Conservation (phyloP, 2,797 vertebrate genomes). For the Epinephelus malabaricus region DNA sequence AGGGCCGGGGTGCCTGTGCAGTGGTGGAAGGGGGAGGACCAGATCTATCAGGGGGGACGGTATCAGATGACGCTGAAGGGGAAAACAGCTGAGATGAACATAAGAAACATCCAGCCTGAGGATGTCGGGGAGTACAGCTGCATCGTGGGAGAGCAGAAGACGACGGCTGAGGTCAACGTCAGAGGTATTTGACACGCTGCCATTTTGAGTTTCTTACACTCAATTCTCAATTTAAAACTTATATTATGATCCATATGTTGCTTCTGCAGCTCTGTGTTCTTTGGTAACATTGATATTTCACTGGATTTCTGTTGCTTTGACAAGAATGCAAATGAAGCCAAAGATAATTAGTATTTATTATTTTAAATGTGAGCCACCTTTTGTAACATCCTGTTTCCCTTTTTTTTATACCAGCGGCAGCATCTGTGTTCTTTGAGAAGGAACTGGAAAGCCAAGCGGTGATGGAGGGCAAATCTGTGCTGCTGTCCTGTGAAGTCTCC, state of each 20-base stretch:
- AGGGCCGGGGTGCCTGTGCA: constrained; percentile 82
- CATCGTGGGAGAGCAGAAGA: constrained; percentile 84
- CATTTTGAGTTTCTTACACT: neutral
- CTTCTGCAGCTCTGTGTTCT: neutral
- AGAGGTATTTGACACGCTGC: constrained; percentile 78
- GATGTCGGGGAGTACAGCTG: constrained; percentile 89
- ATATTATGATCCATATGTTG: neutral
- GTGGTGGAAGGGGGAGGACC: constrained; percentile 88
- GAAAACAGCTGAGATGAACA: constrained; percentile 85
- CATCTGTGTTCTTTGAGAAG: constrained; percentile 88
- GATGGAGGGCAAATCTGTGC: constrained; percentile 85
- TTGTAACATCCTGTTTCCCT: neutral
- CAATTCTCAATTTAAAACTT: no score
- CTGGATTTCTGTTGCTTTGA: neutral
- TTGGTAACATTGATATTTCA: no score
- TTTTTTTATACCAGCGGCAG: constrained; percentile 78
- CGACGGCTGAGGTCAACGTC: constrained; percentile 87
- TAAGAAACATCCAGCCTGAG: constrained; percentile 87
- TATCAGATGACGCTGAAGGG: constrained; percentile 85
- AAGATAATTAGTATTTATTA: neutral
- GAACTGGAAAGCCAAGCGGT: constrained; percentile 83
- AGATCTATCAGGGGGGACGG: constrained; percentile 75
- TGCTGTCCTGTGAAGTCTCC: constrained; percentile 89
- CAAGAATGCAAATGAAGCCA: neutral
- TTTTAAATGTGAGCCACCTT: neutral